Evolutionary conservation across 2,113 vertebrate genomes (phyloP).

Genomic region (Melanotaenia duboulayi): DNA sequence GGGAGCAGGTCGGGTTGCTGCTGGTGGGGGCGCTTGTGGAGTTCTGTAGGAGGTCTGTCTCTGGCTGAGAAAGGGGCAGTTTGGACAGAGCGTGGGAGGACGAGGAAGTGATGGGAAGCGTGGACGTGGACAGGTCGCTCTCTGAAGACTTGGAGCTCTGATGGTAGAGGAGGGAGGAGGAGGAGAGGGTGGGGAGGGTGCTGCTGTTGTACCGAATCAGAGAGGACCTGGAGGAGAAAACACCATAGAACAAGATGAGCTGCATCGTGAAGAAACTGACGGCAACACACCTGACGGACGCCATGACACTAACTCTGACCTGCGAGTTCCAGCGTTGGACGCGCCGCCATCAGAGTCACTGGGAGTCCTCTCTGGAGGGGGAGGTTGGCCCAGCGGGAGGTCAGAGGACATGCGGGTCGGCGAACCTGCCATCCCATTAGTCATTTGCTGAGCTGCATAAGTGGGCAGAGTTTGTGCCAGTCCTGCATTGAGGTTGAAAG

Average conservation of each 20-base stretch:
- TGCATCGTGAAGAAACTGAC: too few relatives aligned
- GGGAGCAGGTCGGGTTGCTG: conserved; percentile 32
- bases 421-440: conserved; percentile 53
- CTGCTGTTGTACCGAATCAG: conserved; percentile 79
- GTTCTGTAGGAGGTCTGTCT: conserved; percentile 50
- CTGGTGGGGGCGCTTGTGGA: conserved; percentile 15
- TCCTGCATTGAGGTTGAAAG: conserved; percentile 20
- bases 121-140: conserved; percentile 73
- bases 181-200: conserved; percentile 73
- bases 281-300: too few relatives aligned
- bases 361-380: conserved; percentile 37
- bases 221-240: conserved; percentile 63
- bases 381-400: conserved; percentile 12
- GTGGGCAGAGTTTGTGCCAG: conserved; percentile 50
- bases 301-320: conserved; percentile 43
- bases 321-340: conserved; percentile 50
- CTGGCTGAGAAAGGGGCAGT: conserved; percentile 58
- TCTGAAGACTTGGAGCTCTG: conserved; percentile 78
- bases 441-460: conserved; percentile 63
- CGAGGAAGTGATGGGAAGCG: conserved; percentile 60
- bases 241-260: too few relatives aligned
- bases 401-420: conserved; percentile 60
- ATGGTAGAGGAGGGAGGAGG: conserved; percentile 60
- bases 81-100: conserved; percentile 59
- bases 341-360: conserved; percentile 63